phyloP scores from a whole-genome alignment of 2,113 vertebrate genomes.

The Nymphicus hollandicus region DNA sequence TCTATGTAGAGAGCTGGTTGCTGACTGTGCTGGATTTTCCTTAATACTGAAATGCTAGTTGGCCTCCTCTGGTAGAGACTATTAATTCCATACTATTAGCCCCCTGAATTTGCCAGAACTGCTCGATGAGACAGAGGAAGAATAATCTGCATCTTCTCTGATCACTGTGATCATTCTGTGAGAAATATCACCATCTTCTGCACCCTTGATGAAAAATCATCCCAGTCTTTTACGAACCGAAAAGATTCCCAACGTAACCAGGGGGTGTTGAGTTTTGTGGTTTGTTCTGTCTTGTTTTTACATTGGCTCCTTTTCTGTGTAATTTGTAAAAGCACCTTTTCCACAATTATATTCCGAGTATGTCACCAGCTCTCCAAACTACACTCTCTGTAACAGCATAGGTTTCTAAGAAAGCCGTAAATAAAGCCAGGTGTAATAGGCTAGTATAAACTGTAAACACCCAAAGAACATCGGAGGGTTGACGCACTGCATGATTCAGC shows the following conservation, averaged over 20 bases:
- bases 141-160: neutral
- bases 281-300: neutral
- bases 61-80: neutral
- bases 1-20: neutral
- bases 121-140: neutral
- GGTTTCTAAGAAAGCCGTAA: neutral
- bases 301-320: neutral
- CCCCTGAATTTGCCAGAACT: neutral
- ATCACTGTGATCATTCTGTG: neutral
- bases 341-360: neutral
- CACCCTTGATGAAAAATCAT: neutral
- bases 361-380: neutral
- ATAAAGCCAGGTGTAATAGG: neutral
- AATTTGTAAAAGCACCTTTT: neutral
- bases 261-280: neutral
- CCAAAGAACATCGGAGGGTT: neutral
- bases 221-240: neutral
- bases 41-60: neutral
- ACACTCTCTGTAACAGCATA: neutral
- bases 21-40: neutral
- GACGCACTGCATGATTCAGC: neutral
- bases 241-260: neutral
- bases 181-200: neutral
- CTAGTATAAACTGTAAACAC: neutral
- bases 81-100: neutral